phyloP scores from a whole-genome alignment of 2,113 vertebrate genomes.

The Gnathonemus echidnorhynchus region DNA sequence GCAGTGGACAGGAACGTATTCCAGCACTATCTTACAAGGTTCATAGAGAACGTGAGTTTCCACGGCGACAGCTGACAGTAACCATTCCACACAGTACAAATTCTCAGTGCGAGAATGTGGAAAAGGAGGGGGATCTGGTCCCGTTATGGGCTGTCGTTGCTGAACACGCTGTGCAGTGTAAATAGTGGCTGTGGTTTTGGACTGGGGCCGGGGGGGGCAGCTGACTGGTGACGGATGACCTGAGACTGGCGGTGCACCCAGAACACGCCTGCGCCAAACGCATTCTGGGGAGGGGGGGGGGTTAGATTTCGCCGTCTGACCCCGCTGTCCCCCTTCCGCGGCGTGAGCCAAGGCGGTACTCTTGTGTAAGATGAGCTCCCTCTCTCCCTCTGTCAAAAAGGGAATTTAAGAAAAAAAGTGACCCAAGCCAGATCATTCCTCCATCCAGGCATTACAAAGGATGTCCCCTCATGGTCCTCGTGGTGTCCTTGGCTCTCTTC shows the following conservation, averaged over 20 bases:
- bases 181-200: not conserved
- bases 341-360: not conserved
- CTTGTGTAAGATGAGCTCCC: slow-evolving; percentile 27
- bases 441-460: not conserved
- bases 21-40: not conserved
- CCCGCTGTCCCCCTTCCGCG: not conserved
- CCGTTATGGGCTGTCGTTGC: not conserved
- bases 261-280: not conserved
- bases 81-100: not conserved
- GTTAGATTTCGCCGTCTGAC: not conserved
- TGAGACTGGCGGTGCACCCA: not conserved
- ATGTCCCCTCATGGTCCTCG: not conserved
- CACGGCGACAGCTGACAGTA: not conserved
- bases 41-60: not conserved
- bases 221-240: not conserved
- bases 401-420: not conserved
- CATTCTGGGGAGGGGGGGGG: slow-evolving; percentile 29
- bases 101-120: not conserved
- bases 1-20: not conserved
- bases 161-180: not conserved
- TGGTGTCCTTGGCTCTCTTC: not conserved
- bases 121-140: not conserved
- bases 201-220: not conserved
- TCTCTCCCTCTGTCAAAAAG: not conserved
- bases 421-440: not conserved